These are phyloP conservation scores for Morus bassanus DNA, from an alignment of 2,797 vertebrate species.

Conservation along the genomic window DNA sequence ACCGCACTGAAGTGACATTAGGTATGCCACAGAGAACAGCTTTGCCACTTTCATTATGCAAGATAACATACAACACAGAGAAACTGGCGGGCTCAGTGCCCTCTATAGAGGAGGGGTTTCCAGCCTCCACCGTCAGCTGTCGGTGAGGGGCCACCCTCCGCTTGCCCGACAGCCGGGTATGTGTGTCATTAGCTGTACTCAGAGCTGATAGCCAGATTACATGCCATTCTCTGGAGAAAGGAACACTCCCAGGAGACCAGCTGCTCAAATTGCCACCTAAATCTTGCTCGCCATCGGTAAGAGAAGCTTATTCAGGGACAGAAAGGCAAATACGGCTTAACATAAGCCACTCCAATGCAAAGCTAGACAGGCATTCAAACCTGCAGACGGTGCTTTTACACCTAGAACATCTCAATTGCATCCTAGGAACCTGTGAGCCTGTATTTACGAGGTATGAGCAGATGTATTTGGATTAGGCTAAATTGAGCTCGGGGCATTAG, in stretches of 20 bases:
- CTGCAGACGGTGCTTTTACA: neutral
- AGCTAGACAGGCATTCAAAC: neutral
- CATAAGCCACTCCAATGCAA: neutral
- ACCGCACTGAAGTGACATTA: rapidly evolving
- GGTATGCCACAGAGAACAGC: neutral
- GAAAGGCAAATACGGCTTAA: neutral
- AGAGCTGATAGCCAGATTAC: neutral
- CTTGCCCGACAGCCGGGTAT: rapidly evolving
- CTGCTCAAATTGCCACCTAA: constrained; percentile 16
- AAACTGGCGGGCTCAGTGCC: rapidly evolving
- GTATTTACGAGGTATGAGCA: rapidly evolving
- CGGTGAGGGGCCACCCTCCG: neutral
- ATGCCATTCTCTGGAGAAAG: neutral
- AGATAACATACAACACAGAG: neutral
- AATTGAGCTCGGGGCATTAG: rapidly evolving
- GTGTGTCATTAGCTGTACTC: neutral
- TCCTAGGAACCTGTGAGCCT: rapidly evolving
- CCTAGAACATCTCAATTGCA: neutral
- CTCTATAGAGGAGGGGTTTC: neutral
- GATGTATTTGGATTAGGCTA: neutral
- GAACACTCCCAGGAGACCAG: neutral
- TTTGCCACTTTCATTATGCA: rapidly evolving
- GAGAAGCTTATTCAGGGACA: neutral
- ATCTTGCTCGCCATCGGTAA: neutral
- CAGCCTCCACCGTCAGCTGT: neutral